Conservation (phyloP, 2,113 vertebrate species). For the Laticauda colubrina region DNA sequence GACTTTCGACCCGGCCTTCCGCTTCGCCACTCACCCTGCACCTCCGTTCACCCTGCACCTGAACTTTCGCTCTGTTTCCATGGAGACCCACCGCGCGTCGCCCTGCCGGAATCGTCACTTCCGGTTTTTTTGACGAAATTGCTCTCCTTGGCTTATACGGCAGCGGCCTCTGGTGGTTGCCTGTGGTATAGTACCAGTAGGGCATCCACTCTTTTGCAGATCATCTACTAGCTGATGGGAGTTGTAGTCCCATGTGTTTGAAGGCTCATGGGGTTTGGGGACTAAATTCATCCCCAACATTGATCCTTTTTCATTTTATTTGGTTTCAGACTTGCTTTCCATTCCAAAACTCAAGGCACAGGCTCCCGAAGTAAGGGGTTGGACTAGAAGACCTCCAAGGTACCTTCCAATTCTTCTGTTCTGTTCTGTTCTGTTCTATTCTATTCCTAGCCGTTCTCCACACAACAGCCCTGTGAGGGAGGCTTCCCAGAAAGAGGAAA, state of each 20-base stretch:
- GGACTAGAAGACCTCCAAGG: too few relatives aligned
- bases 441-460: not conserved
- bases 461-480: not conserved
- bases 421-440: too few relatives aligned
- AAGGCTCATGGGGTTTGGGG: not conserved
- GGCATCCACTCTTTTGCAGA: accelerated
- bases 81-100: not conserved
- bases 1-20: not conserved
- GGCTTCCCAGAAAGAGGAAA: not conserved
- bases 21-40: not conserved
- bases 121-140: not conserved
- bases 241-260: not conserved
- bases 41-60: too few relatives aligned
- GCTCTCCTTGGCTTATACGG: accelerated
- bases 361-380: not conserved
- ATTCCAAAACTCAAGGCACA: not conserved
- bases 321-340: not conserved
- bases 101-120: not conserved
- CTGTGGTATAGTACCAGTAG: not conserved
- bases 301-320: not conserved
- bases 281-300: not conserved
- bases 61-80: not conserved
- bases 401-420: too few relatives aligned
- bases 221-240: not conserved
- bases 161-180: not conserved